These are phyloP conservation scores for Chouioia cunea DNA, from an alignment of 2,888 invertebrate genomes.

Conservation along the genomic window DNA sequence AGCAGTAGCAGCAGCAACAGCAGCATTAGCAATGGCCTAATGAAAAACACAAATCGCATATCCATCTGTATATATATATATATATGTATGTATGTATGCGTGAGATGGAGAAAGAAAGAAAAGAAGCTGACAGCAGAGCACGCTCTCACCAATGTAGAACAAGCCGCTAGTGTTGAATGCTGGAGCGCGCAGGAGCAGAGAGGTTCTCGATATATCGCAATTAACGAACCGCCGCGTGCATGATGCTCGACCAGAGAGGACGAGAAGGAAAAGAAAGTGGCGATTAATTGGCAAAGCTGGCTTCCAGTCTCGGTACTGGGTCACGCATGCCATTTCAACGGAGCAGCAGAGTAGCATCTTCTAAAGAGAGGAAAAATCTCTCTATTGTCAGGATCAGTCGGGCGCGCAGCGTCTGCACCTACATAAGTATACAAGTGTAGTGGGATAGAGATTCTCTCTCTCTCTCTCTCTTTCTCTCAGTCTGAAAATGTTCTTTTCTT, in stretches of 20 bases:
- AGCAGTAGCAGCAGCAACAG: no score
- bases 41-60: constrained; percentile 7
- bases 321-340: constrained; percentile 8
- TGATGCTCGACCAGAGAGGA: not conserved
- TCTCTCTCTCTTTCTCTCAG: constrained; percentile 1
- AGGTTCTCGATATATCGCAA: not conserved
- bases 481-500: constrained; percentile 7
- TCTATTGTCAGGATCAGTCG: not conserved
- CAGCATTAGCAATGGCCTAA: no score
- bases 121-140: no score
- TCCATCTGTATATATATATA: no score
- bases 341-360: no score
- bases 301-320: constrained; percentile 19
- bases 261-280: constrained; percentile 52
- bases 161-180: constrained; percentile 1
- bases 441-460: not conserved
- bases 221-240: not conserved
- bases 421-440: not conserved
- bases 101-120: no score
- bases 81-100: no score
- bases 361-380: not conserved
- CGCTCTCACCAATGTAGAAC: constrained; percentile 16
- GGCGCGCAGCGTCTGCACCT: not conserved
- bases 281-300: constrained; percentile 47
- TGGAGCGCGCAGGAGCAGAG: not conserved